Evolutionary conservation across 2,797 vertebrate species (phyloP).

Genomic region (Varecia variegata): DNA sequence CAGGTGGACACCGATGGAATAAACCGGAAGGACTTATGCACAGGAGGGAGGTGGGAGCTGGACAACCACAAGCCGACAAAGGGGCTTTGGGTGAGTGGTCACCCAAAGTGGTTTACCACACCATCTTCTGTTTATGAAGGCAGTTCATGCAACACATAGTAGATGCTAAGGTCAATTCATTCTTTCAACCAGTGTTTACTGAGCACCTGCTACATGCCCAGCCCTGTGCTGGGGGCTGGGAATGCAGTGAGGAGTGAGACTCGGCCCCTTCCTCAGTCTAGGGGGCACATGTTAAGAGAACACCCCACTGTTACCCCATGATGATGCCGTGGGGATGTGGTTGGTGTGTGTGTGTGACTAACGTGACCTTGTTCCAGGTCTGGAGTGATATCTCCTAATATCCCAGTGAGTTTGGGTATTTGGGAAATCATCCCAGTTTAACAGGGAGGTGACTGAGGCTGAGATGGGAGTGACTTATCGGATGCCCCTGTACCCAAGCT

Average conservation of each 20-base stretch:
- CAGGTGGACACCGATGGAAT: neutral
- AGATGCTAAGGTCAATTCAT: neutral
- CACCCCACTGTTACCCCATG: neutral
- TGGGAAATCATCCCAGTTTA: neutral
- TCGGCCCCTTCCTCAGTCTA: fast-evolving
- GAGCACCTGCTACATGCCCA: neutral
- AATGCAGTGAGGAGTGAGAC: fast-evolving
- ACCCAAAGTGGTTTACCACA: neutral
- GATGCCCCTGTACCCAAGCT: neutral
- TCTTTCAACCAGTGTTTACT: neutral
- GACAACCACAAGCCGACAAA: neutral
- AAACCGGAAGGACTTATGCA: fast-evolving
- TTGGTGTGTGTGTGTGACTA: neutral
- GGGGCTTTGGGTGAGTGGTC: neutral
- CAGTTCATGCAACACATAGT: neutral
- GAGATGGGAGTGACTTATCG: neutral
- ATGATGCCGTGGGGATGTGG: fast-evolving
- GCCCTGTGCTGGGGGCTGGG: neutral
- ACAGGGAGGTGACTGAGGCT: neutral
- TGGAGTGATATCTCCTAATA: fast-evolving
- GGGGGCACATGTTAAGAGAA: neutral
- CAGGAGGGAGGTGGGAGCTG: neutral
- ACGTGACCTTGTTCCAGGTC: neutral
- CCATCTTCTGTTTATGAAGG: neutral
- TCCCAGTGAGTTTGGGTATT: neutral